phyloP scores from a whole-genome alignment of 2,888 invertebrate genomes.

The Apotomis capreana region DNA sequence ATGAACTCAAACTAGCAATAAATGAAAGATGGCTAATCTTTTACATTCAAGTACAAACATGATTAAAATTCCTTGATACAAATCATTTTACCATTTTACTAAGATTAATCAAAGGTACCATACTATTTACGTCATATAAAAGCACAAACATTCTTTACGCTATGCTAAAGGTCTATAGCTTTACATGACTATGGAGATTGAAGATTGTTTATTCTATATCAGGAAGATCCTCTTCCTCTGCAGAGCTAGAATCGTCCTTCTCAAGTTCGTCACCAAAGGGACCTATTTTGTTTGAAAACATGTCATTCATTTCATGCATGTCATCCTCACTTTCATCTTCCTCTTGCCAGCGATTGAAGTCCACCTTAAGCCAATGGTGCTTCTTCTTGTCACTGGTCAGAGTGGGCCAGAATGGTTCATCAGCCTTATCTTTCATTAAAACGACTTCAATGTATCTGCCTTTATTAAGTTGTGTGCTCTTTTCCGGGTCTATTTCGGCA shows the following conservation, averaged over 20 bases:
- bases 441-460: constrained; percentile 88
- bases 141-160: constrained; percentile 59
- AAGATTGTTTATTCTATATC: constrained; percentile 82
- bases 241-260: constrained; percentile 86
- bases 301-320: constrained; percentile 65
- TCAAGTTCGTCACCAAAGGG: constrained; percentile 68
- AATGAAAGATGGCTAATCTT: constrained; percentile 1
- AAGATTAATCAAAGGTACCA: constrained; percentile 42
- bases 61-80: constrained; percentile 1
- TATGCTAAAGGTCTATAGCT: constrained; percentile 49
- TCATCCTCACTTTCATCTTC: constrained; percentile 96
- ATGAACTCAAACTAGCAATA: background rate
- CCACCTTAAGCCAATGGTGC: constrained; percentile 97
- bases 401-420: constrained; percentile 92
- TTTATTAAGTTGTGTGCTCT: constrained; percentile 87
- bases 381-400: constrained; percentile 94
- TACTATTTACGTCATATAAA: constrained; percentile 55
- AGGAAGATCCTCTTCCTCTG: constrained; percentile 88
- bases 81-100: constrained; percentile 17
- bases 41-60: constrained; percentile 5
- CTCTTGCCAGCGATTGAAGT: constrained; percentile 98
- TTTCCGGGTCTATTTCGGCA: constrained; percentile 92
- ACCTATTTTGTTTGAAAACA: constrained; percentile 67
- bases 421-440: constrained; percentile 85
- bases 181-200: constrained; percentile 52